A percentile compares a stretch with the other conserved stretches of the same genome.
Conservation (phyloP, 1,140 invertebrate species). For the Brachionus paranguensis region DNA sequence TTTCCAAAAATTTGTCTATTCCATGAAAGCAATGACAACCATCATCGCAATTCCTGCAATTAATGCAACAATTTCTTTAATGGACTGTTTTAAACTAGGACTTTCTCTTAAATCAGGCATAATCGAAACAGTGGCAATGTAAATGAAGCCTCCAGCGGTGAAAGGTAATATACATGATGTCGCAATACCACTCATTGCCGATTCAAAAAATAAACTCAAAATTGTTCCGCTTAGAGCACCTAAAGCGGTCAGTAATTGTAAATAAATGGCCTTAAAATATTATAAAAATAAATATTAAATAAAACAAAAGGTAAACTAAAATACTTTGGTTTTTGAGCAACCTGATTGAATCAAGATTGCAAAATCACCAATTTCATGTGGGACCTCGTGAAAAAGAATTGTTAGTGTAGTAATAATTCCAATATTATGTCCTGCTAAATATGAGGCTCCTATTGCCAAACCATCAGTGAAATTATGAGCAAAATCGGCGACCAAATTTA, state of each 20-base stretch:
- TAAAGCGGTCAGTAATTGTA: conserved; percentile 84
- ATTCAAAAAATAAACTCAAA: conserved; percentile 57
- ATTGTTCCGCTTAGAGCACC: conserved; percentile 85
- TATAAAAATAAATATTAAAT: neutral
- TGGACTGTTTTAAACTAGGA: neutral
- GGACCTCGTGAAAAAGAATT: conserved; percentile 89
- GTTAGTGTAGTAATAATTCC: conserved; percentile 79
- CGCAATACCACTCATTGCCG: conserved; percentile 62
- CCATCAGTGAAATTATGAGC: conserved; percentile 95
- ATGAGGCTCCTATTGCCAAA: conserved; percentile 91
- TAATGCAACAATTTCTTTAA: conserved; percentile 37
- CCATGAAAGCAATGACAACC: conserved; percentile 17
- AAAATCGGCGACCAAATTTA: conserved; percentile 89
- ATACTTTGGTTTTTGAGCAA: conserved; percentile 69
- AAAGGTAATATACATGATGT: conserved; percentile 83
- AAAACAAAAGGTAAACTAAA: conserved; percentile 52
- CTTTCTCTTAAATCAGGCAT: conserved; percentile 77
- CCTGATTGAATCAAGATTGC: conserved; percentile 91
- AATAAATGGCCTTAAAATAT: conserved; percentile 65
- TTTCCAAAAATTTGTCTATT: neutral
- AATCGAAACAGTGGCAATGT: conserved; percentile 91
- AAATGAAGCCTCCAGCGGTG: conserved; percentile 95
- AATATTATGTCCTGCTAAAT: conserved; percentile 68
- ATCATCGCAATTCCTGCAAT: conserved; percentile 32
- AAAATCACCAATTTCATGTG: conserved; percentile 97